Conservation (phyloP, 2,888 invertebrate species). For the Habroteleia sp. region DNA sequence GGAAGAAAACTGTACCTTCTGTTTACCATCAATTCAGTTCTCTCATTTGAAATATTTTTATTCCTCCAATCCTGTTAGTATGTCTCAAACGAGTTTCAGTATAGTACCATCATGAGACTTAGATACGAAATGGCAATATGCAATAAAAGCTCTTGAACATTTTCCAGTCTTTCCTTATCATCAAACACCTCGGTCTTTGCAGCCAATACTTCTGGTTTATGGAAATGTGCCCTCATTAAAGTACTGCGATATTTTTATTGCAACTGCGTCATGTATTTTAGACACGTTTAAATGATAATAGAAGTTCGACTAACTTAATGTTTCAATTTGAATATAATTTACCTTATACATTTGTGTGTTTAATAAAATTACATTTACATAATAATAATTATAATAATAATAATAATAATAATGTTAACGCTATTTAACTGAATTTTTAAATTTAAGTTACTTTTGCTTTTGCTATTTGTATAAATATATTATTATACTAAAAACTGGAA, state of each 20-base stretch:
- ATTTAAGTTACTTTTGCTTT: too few species aligned
- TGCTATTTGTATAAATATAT: too few species aligned
- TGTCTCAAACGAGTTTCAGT: slow-evolving; percentile 39
- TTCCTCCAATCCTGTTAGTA: slow-evolving; percentile 36
- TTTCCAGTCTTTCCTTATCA: slow-evolving; percentile 37
- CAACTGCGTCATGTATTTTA: slow-evolving; percentile 5
- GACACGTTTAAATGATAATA: slow-evolving; percentile 28
- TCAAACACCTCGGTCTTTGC: slow-evolving; percentile 41
- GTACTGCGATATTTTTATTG: slow-evolving; percentile 28
- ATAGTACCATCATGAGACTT: slow-evolving; percentile 15
- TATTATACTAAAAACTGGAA: too few species aligned
- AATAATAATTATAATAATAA: too few species aligned
- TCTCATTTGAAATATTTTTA: slow-evolving; percentile 28
- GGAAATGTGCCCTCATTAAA: slow-evolving; percentile 44
- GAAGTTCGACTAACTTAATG: slow-evolving; percentile 7
- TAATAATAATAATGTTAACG: too few species aligned
- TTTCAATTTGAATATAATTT: not conserved
- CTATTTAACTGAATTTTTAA: too few species aligned
- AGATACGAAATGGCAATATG: slow-evolving; percentile 53
- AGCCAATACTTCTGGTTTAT: slow-evolving; percentile 46
- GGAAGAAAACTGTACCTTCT: not conserved
- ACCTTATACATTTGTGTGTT: not conserved
- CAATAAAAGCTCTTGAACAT: slow-evolving; percentile 45
- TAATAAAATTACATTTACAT: too few species aligned
- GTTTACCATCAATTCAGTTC: slow-evolving; percentile 24